Evolutionary conservation across 2,888 invertebrate species (phyloP).

Genomic region (Scrobipalpa atriplicella): DNA sequence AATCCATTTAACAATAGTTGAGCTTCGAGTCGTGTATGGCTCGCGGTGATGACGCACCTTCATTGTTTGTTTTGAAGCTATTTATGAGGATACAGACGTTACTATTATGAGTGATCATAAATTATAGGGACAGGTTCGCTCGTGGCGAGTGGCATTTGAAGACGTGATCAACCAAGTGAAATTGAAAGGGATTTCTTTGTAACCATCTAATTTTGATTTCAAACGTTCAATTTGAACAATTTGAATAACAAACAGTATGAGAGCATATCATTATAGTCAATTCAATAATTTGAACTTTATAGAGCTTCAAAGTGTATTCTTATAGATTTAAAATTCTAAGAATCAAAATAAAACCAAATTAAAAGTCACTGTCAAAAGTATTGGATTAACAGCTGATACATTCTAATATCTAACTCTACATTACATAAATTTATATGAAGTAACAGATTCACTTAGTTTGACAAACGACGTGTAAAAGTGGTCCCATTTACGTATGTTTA

Average conservation of each 20-base stretch:
- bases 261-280: too few species aligned
- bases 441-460: conserved; percentile 1
- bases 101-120: conserved; percentile 54
- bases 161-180: conserved; percentile 30
- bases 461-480: conserved; percentile 13
- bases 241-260: not conserved
- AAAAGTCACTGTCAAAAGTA: too few species aligned
- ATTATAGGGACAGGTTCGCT: conserved; percentile 56
- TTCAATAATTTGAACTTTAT: too few species aligned
- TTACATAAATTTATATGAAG: not conserved
- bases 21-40: conserved; percentile 74
- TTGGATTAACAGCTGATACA: too few species aligned
- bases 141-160: conserved; percentile 56
- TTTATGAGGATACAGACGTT: conserved; percentile 53
- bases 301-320: too few species aligned
- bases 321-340: too few species aligned
- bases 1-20: conserved; percentile 69
- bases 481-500: not conserved
- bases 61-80: conserved; percentile 74
- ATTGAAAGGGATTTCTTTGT: conserved; percentile 28
- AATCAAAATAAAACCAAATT: too few species aligned
- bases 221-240: conserved; percentile 6
- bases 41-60: conserved; percentile 64
- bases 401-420: not conserved
- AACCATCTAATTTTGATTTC: conserved; percentile 13